These are phyloP conservation scores for Brachyptera risi DNA, from an alignment of 2,888 invertebrate species.

Conservation along the genomic window DNA sequence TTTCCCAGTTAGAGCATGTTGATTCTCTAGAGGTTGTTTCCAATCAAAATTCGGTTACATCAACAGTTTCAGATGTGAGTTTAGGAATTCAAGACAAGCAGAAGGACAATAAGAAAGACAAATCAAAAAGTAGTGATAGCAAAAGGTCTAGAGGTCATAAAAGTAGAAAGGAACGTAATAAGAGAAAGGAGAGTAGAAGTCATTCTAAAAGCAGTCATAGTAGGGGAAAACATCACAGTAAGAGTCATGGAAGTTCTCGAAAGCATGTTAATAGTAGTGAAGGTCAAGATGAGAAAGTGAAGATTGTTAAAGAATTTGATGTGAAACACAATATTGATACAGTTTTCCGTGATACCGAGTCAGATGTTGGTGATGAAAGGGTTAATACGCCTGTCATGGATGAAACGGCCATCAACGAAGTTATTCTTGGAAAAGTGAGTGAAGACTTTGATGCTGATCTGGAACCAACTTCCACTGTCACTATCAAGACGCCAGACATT, in stretches of 20 bases:
- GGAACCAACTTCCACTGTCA: constrained; percentile 74
- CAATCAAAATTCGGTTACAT: constrained; percentile 52
- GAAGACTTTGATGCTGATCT: constrained; percentile 51
- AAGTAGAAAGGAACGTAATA: constrained; percentile 33
- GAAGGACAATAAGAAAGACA: constrained; percentile 28
- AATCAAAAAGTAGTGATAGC: constrained; percentile 24
- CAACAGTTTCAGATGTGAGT: constrained; percentile 36
- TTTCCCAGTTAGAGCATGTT: constrained; percentile 51
- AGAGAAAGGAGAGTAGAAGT: constrained; percentile 36
- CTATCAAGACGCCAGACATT: constrained; percentile 49
- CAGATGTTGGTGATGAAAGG: constrained; percentile 33
- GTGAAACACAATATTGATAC: no score
- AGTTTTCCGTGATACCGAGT: constrained; percentile 32
- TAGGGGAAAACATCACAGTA: constrained; percentile 38
- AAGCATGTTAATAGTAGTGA: constrained; percentile 35
- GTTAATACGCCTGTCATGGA: constrained; percentile 39
- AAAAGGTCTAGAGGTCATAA: constrained; percentile 22
- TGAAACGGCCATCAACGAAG: constrained; percentile 36
- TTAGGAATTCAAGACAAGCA: constrained; percentile 28
- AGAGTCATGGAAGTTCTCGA: constrained; percentile 29
- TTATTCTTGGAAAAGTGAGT: not conserved
- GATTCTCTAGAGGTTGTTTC: constrained; percentile 43
- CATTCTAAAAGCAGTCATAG: constrained; percentile 37
- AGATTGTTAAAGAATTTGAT: constrained; percentile 32
- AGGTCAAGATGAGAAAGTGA: constrained; percentile 36